A percentile compares a stretch with the other conserved stretches of the same genome.
phyloP scores from a whole-genome alignment of 2,888 invertebrate species.

The Drosophila prostipennis region DNA sequence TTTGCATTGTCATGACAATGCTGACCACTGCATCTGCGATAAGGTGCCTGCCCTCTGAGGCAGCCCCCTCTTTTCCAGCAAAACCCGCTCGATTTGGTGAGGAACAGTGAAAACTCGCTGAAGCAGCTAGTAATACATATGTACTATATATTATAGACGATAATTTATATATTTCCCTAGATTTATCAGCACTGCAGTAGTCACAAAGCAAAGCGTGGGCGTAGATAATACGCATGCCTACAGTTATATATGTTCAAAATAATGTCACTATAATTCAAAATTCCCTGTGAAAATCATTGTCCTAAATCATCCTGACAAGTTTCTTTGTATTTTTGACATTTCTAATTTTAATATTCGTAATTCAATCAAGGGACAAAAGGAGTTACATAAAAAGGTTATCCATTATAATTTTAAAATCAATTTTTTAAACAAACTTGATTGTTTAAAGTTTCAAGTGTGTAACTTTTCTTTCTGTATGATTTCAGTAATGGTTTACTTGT shows the following conservation, averaged over 20 bases:
- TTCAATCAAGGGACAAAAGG: no score
- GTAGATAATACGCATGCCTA: not conserved
- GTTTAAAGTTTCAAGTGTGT: not conserved
- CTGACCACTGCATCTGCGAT: constrained; percentile 55
- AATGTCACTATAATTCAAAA: no score
- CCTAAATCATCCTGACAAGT: no score
- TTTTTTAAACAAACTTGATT: not conserved
- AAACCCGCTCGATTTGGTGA: constrained; percentile 46
- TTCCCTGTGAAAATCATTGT: no score
- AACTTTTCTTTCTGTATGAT: not conserved
- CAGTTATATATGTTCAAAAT: not conserved
- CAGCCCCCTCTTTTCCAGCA: constrained; percentile 8
- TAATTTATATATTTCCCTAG: not conserved
- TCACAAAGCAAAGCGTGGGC: not conserved
- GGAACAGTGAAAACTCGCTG: constrained; percentile 8
- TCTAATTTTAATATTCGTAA: no score
- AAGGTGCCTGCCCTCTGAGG: constrained; percentile 44
- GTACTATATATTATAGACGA: not conserved
- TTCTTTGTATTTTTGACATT: no score
- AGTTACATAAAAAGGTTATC: no score
- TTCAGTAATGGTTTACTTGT: constrained; percentile 2
- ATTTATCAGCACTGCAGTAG: not conserved
- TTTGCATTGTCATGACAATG: constrained; percentile 51
- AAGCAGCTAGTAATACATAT: not conserved
- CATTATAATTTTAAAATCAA: no score